Evolutionary conservation across 2,888 invertebrate genomes (phyloP).

Genomic region (Galerucella pusilla): DNA sequence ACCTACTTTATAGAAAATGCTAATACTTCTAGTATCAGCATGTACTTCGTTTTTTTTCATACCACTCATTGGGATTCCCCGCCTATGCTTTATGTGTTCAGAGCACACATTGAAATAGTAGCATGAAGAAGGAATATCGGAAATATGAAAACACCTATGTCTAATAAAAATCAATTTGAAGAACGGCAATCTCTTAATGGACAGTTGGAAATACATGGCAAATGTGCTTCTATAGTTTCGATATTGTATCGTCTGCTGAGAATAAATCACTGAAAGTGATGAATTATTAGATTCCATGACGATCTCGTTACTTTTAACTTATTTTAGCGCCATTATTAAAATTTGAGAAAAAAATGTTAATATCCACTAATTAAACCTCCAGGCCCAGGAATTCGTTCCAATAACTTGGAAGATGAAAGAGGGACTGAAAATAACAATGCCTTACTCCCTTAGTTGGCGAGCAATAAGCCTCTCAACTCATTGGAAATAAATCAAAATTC

Average conservation of each 20-base stretch:
- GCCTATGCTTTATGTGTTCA: not conserved
- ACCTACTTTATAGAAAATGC: too few species aligned
- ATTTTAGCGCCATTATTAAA: not conserved
- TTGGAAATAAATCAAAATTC: too few species aligned
- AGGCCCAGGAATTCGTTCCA: too few species aligned
- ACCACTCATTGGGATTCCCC: not conserved
- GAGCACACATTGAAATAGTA: not conserved
- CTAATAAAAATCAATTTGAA: not conserved
- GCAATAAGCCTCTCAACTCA: too few species aligned
- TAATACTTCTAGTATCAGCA: too few species aligned
- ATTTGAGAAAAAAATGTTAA: too few species aligned
- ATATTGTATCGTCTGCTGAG: conserved; percentile 4
- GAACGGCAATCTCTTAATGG: not conserved
- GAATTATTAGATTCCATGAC: not conserved
- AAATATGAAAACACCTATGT: conserved; percentile 3
- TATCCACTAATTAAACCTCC: too few species aligned
- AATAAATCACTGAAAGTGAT: not conserved
- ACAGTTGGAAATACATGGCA: not conserved
- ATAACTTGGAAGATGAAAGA: too few species aligned
- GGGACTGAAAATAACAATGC: too few species aligned
- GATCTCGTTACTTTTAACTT: not conserved
- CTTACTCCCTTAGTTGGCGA: too few species aligned
- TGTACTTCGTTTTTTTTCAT: too few species aligned
- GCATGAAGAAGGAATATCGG: not conserved
- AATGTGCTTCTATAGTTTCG: not conserved